Percentiles rank a stretch among this genome's conserved stretches.
Conservation (phyloP, 2,797 vertebrate species). For the Lithobates pipiens region DNA sequence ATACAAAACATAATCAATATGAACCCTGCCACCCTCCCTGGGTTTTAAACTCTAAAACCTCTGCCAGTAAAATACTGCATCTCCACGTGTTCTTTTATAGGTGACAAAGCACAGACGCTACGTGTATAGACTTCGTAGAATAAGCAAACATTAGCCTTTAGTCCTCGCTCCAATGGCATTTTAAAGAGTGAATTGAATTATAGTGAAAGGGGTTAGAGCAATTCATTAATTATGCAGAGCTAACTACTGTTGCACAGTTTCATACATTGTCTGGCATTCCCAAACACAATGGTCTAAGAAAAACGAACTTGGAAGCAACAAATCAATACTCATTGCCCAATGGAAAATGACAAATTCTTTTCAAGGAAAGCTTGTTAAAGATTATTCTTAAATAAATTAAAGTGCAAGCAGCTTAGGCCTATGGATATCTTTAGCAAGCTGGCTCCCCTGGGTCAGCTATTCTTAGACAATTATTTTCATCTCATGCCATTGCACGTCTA, state of each 20-base stretch:
- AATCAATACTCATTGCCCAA: slow-evolving; percentile 48
- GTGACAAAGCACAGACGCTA: neutral
- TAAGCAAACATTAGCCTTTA: neutral
- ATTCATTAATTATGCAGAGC: slow-evolving; percentile 24
- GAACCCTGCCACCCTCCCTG: no score
- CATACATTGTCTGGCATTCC: slow-evolving; percentile 25
- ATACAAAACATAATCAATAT: no score
- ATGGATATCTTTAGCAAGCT: slow-evolving; percentile 74
- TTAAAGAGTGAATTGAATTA: slow-evolving; percentile 9
- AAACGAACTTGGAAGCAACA: slow-evolving; percentile 32
- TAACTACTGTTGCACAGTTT: slow-evolving; percentile 11
- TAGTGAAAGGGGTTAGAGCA: slow-evolving; percentile 2
- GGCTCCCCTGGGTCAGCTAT: slow-evolving; percentile 99
- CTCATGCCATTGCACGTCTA: slow-evolving; percentile 96
- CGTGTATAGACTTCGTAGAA: neutral
- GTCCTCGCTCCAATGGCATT: neutral
- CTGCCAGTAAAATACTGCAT: neutral
- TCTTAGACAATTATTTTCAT: slow-evolving; percentile 98
- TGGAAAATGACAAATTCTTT: slow-evolving; percentile 56
- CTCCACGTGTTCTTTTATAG: neutral
- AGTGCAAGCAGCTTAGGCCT: slow-evolving; percentile 67
- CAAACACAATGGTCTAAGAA: neutral
- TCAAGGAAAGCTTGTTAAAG: slow-evolving; percentile 59
- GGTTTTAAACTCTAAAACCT: no score
- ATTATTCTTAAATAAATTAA: slow-evolving; percentile 67